Base-by-base conservation (phyloP, 30 jellyfish, hydroid and myxozoan species). In the Rhopilema esculentum region DNA sequence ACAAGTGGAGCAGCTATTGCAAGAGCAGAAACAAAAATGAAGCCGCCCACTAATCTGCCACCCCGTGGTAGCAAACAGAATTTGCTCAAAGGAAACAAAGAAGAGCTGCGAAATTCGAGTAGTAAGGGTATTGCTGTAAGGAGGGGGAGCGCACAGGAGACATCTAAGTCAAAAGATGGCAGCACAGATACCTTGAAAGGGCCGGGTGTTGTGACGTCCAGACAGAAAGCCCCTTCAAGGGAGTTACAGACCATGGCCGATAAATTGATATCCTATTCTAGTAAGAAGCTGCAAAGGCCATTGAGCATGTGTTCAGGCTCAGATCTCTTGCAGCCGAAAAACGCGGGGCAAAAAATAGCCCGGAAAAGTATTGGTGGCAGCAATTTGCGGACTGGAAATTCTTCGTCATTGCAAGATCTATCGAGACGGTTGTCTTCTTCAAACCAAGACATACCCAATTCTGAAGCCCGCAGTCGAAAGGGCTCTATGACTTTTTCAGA, bases 231-330 rank as follows among this genome's bases (percentile, higher is more conserved):
- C 21, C 93, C 93, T 33, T 84, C 87, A 16, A 72, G 51, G 29
- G 93, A 84, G 73, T 80, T 72, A 19, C 74, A 62, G 31, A 72
- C 52, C n/a, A 72, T 84, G 93, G 87, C 93, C 32, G 93, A 69
- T 1, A 84, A 84, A 48, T 65, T 84, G n/a, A 77, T 74, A 8
- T 62, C 81, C 18, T 84, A 84, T 66, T 64, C 80, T 26, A 86
- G 87, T 20, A 84, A 72, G 40, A 61, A 70, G 66, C 32, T 29
- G 75, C 93, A 71, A 50, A 78, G 93, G 20, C 93, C 93, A 4
- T 27, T 50, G n/a, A 84, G 93, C 32, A 27, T 69, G 19, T 50
- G 86, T 24, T 77, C 93, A 29, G 93, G 64, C 28, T 53, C 75
- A 28, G 66, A 57, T 74, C 93, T 40, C 63, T 23, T 25, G 62